A percentile compares a stretch with the other conserved stretches of the same genome.
These are phyloP conservation scores for Phrynocephalus guinanensis DNA, from an alignment of 2,797 vertebrate genomes.

Conservation along the genomic window DNA sequence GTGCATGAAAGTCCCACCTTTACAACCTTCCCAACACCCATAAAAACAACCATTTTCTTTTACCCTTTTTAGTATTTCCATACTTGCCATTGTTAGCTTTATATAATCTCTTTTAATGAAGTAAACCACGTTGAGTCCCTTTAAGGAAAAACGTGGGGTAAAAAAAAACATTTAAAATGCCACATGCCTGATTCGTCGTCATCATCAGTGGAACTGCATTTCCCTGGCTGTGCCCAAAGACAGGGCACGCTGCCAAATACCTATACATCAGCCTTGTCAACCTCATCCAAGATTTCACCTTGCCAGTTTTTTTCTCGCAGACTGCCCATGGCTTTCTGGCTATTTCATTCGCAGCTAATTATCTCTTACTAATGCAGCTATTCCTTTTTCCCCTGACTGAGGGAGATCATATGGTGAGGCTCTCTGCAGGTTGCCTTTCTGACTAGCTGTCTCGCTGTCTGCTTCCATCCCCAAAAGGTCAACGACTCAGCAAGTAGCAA, in stretches of 20 bases:
- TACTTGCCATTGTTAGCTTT: too few relatives aligned
- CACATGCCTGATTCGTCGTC: background rate
- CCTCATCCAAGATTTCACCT: background rate
- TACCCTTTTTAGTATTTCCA: too few relatives aligned
- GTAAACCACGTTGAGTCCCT: too few relatives aligned
- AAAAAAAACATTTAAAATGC: background rate
- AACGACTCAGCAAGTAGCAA: constrained; percentile 16
- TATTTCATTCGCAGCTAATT: constrained; percentile 4
- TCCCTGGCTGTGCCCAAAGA: constrained; percentile 1
- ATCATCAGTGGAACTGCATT: background rate
- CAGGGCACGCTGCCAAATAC: background rate
- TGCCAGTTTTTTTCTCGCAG: background rate
- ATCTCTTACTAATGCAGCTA: background rate
- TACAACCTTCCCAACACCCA: too few relatives aligned
- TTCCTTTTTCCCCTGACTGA: background rate
- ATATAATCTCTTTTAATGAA: too few relatives aligned
- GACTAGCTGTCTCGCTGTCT: background rate
- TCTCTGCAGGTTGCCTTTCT: background rate
- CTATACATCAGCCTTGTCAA: background rate
- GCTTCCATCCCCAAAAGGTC: background rate
- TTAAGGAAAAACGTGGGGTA: too few relatives aligned
- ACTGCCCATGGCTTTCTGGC: background rate
- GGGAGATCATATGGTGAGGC: background rate
- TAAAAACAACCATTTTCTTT: too few relatives aligned
- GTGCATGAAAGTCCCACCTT: too few relatives aligned